Evolutionary conservation across 2,797 vertebrate species (phyloP).

Genomic region (Amphiprion clarkii): DNA sequence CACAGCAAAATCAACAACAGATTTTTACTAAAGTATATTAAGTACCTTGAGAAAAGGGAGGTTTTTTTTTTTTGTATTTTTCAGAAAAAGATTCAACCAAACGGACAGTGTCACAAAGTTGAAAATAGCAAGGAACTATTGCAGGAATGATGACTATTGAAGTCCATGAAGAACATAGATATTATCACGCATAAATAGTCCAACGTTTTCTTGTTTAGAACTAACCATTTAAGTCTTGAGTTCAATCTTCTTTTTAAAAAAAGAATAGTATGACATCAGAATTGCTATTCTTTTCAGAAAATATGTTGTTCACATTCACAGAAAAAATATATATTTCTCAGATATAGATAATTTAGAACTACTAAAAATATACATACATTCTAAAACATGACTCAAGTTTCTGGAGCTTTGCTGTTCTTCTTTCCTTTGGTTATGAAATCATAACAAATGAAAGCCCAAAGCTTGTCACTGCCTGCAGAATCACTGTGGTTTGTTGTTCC

Average conservation of each 20-base stretch:
- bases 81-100: conserved; percentile 16
- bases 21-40: conserved; percentile 9
- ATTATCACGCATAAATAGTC: conserved; percentile 19
- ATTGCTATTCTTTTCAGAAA: conserved; percentile 41
- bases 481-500: too few species aligned
- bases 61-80: background rate
- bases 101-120: conserved; percentile 11
- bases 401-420: conserved; percentile 1
- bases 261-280: conserved; percentile 2
- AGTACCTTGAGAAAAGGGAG: conserved; percentile 1
- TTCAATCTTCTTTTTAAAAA: conserved; percentile 35
- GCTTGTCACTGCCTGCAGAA: background rate
- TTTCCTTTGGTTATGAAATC: conserved; percentile 32
- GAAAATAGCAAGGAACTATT: conserved; percentile 32
- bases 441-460: too few species aligned
- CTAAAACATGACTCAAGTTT: background rate
- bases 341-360: conserved; percentile 10
- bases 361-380: background rate
- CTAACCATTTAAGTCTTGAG: background rate
- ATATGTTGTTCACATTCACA: conserved; percentile 33
- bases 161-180: conserved; percentile 17
- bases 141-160: conserved; percentile 12
- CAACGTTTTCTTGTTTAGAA: conserved; percentile 16
- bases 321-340: background rate
- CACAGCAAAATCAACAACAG: conserved; percentile 29